Evolutionary conservation across 2,888 invertebrate species (phyloP).

Genomic region (Diplazon laetatorius): DNA sequence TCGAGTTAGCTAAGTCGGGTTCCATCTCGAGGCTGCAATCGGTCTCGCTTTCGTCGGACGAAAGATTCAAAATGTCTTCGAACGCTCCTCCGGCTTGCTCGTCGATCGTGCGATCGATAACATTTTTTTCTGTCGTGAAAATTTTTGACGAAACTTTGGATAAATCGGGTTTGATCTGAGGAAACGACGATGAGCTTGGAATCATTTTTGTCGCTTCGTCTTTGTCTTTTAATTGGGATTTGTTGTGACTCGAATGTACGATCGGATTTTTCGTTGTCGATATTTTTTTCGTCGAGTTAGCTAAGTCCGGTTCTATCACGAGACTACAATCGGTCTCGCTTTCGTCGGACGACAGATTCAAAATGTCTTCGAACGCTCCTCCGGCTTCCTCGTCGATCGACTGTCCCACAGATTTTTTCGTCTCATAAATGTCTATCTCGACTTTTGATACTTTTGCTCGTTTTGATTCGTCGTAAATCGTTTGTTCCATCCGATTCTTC

Average conservation of each 20-base stretch:
- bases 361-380: neutral
- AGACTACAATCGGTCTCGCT: neutral
- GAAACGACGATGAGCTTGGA: no score
- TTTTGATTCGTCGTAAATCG: no score
- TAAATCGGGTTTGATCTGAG: no score
- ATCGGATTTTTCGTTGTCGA: neutral
- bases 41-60: slow-evolving; percentile 47
- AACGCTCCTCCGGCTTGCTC: slow-evolving; percentile 34
- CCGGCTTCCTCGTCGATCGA: no score
- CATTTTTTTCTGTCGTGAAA: no score
- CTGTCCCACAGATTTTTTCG: no score
- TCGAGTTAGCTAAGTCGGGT: neutral
- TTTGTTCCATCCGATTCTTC: no score
- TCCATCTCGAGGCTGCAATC: slow-evolving; percentile 1
- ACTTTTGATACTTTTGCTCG: no score
- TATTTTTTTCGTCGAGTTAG: neutral
- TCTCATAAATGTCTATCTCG: no score
- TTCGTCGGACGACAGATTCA: neutral
- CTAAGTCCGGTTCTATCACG: neutral
- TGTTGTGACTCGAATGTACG: neutral
- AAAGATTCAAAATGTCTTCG: slow-evolving; percentile 53
- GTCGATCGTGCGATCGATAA: slow-evolving; percentile 6
- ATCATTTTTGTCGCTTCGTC: no score
- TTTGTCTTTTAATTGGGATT: slow-evolving; percentile 18
- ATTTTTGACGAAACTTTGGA: no score